Evolutionary conservation across 1,140 invertebrate genomes (phyloP), one percentile per base, ranked within the genome.

Genomic region (Melipona quadrifasciata): DNA sequence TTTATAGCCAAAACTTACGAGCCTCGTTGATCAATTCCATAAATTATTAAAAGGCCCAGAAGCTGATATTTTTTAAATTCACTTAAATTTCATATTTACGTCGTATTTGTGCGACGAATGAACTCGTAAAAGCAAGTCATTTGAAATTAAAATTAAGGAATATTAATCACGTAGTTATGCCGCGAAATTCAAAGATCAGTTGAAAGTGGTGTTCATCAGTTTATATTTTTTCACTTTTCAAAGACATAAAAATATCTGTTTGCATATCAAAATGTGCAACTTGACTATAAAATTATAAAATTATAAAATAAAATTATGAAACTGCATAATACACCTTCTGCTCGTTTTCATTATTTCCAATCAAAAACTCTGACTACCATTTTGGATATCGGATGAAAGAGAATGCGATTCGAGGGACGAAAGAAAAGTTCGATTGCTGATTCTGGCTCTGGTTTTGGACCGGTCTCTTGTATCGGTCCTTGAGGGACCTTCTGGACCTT

Each of bases 391-490:
- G 17, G 12, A 12, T 27, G 68, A 53, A 24, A 72, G 34, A 61
- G 79, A n/a, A 24, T 21, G 24, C 53, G 39, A 47, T 17, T 47
- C 34, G 19, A 53, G 51, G 64, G 12, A 65, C 12, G n/a, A 53
- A 47, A 80, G 68, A 47, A 78, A 86, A 82, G 21, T 6, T 61
- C 10, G 65, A n/a, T 24, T 27, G 19, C 39, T 19, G 70, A 1
- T 73, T 68, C 27, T n/a, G 27, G 47, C n/a, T 51, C 27, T 27
- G 12, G 31, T 83, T 83, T 78, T 27, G 65, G 74, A 78, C 82
- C 82, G 74, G 82, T 83, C 82, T 58, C 55, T 34, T 55, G 70
- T 73, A 58, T 73, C n/a, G 51, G 53, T 70, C 34, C 75, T 57
- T n/a, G 65, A 83, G 64, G 75, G 53, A n/a, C n/a, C n/a, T n/a